Evolutionary conservation across 1,140 invertebrate species (phyloP).

Genomic region (Neodiprion virginianus): DNA sequence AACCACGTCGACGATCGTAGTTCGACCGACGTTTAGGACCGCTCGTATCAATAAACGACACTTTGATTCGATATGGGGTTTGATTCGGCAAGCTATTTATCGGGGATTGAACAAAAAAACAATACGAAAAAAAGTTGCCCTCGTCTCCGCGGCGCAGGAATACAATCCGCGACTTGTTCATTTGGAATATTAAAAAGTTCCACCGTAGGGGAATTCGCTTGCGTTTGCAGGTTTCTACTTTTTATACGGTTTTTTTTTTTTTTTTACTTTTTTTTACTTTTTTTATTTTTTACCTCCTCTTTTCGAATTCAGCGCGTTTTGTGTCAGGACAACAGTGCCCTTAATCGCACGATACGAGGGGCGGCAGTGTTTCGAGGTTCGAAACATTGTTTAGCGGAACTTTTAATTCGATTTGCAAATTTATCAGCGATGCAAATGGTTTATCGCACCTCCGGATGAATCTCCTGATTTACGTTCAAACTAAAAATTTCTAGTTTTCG

Average conservation of each 20-base stretch:
- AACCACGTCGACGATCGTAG: background rate
- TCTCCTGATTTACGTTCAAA: background rate
- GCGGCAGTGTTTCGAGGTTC: too few relatives aligned
- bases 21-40: background rate
- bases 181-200: conserved; percentile 13
- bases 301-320: too few relatives aligned
- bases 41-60: conserved; percentile 26
- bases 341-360: too few relatives aligned
- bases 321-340: too few relatives aligned
- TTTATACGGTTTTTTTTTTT: background rate
- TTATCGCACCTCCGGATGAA: background rate
- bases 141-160: too few relatives aligned
- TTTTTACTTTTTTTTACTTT: background rate
- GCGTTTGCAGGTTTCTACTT: background rate
- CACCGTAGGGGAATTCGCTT: background rate
- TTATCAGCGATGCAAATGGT: background rate
- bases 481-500: background rate
- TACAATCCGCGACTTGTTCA: background rate
- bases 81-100: background rate
- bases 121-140: too few relatives aligned
- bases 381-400: background rate
- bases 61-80: conserved; percentile 24
- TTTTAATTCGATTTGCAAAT: background rate
- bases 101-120: too few relatives aligned
- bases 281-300: background rate